Evolutionary conservation across 2,113 vertebrate genomes (phyloP).

Genomic region (Chloropsis cyanopogon): DNA sequence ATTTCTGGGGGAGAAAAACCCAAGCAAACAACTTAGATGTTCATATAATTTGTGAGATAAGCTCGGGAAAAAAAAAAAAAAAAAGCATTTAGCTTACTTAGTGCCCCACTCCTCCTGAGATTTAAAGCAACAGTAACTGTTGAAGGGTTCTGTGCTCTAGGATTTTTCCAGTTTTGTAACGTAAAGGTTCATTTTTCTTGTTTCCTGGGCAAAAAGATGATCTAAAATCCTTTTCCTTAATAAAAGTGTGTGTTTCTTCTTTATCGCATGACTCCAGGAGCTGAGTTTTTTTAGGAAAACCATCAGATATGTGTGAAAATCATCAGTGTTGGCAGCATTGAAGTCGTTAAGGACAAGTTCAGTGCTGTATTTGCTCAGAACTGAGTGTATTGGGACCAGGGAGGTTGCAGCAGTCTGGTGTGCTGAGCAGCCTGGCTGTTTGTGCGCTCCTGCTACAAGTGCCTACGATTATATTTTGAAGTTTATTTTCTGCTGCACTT

Average conservation of each 20-base stretch:
- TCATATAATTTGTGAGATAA: not conserved
- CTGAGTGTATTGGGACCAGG: not conserved
- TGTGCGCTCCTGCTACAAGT: not conserved
- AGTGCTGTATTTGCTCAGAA: not conserved
- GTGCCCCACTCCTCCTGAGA: not conserved
- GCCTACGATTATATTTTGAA: not conserved
- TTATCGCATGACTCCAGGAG: not conserved
- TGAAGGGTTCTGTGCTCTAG: not conserved
- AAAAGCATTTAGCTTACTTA: not conserved
- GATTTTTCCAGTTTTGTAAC: not conserved
- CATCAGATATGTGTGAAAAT: slow-evolving; percentile 33
- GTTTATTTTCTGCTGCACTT: slow-evolving; percentile 4
- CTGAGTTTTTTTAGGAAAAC: not conserved
- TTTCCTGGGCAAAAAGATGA: not conserved
- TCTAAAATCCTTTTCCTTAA: not conserved
- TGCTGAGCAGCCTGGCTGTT: not conserved
- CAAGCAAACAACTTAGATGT: not conserved
- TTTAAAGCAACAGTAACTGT: not conserved
- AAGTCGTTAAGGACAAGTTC: not conserved
- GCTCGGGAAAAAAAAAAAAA: not conserved
- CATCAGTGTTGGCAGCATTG: not conserved
- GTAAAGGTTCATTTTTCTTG: not conserved
- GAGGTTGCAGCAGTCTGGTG: not conserved
- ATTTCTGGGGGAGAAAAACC: not conserved
- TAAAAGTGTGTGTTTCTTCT: not conserved